phyloP scores from a whole-genome alignment of 1,140 invertebrate genomes.

The Rhagoletis zephyria region DNA sequence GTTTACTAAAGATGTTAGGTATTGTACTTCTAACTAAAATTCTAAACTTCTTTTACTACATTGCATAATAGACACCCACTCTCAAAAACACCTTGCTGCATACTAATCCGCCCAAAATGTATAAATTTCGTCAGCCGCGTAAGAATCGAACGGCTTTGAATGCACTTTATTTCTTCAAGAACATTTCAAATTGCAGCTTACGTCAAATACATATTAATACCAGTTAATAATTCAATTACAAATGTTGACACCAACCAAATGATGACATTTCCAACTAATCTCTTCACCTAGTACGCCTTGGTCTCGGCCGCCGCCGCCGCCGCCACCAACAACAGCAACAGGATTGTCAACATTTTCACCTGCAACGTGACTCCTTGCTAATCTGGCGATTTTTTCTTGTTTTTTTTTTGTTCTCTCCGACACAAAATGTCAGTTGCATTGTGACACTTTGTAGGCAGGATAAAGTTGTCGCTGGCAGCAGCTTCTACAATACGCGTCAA shows the following conservation, averaged over 20 bases:
- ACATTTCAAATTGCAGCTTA: conserved; percentile 32
- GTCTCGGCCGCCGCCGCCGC: not conserved
- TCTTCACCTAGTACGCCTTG: not conserved
- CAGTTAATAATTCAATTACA: conserved; percentile 50
- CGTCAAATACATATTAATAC: conserved; percentile 45
- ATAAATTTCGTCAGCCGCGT: not conserved
- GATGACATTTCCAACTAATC: conserved; percentile 52
- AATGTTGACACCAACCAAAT: conserved; percentile 37
- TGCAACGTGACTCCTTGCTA: conserved; percentile 48
- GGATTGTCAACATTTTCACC: conserved; percentile 31
- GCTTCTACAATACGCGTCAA: conserved; percentile 32
- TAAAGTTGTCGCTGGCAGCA: not conserved
- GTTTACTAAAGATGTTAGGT: no score
- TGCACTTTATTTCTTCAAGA: not conserved
- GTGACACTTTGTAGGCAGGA: conserved; percentile 32
- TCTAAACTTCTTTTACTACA: no score
- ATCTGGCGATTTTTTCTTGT: conserved; percentile 26
- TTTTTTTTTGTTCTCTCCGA: not conserved
- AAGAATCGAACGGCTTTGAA: not conserved
- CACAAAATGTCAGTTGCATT: conserved; percentile 12
- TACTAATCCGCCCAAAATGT: not conserved
- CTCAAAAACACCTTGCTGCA: not conserved
- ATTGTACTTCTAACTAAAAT: no score
- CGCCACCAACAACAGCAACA: no score
- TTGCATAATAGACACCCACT: not conserved